Evolutionary conservation across 2,113 vertebrate genomes (phyloP).

Genomic region (Haliaeetus leucogaster): DNA sequence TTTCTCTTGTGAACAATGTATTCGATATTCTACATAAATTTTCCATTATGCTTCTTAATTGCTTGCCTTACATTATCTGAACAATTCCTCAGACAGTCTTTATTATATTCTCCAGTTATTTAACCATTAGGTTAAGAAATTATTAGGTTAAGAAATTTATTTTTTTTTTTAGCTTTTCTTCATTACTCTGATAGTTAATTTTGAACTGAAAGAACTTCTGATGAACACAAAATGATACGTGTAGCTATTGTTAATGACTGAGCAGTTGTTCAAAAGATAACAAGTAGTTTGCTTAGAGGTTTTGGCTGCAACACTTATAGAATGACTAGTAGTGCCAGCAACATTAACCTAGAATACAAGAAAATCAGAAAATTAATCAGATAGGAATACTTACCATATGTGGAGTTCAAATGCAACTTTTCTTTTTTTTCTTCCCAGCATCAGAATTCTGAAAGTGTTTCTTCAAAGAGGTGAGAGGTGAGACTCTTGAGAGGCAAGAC

Average conservation of each 20-base stretch:
- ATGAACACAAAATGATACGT: neutral
- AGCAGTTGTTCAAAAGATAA: neutral
- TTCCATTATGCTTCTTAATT: neutral
- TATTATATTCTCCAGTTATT: neutral
- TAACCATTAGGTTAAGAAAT: neutral
- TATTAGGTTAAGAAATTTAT: neutral
- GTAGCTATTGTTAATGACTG: neutral
- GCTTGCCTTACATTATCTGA: neutral
- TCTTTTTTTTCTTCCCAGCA: neutral
- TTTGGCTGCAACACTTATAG: neutral
- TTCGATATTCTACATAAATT: neutral
- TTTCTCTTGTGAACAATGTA: neutral
- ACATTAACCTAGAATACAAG: neutral
- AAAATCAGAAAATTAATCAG: slow-evolving; percentile 13
- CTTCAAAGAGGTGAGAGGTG: neutral
- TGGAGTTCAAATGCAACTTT: neutral
- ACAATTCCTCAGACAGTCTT: neutral
- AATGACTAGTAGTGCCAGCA: neutral
- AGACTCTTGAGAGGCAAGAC: neutral
- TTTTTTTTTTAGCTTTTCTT: neutral
- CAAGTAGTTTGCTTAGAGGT: neutral
- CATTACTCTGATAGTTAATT: neutral
- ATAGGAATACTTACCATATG: neutral
- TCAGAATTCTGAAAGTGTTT: neutral
- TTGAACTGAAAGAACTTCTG: neutral